Base-by-base conservation (phyloP, 2,888 invertebrate species). In the Exephanes ischioxanthus region DNA sequence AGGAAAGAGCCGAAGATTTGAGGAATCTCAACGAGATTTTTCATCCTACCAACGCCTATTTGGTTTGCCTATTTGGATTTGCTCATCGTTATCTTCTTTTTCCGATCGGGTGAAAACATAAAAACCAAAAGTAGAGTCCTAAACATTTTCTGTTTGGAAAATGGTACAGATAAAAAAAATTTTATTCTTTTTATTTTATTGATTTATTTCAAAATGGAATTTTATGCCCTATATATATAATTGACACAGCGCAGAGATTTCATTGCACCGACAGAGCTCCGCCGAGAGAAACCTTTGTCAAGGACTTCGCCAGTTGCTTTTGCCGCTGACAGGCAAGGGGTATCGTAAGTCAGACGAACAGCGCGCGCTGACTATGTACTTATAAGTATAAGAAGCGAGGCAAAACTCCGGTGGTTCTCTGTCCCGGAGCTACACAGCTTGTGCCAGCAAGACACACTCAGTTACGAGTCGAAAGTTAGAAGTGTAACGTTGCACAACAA, bases 391-490 rank as follows among this genome's bases (percentile, higher is more conserved):
- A 37, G 51, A n/a, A 63, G 66, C 63, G 22, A 19, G 22, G 33
- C 37, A 30, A 33, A 63, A 7, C 63, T 33, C 33, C 22, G 22
- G 22, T 76, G 48, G 48, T 41, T 26, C 48, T 19, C 51, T 22
- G 41, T 66, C 22, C 37, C 63, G 19, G 37, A n/a, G 45, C 61
- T 63, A 33, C 58, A 45, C 67, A 77, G 66, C 63, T 16, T 63
- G 63, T 63, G 63, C 63, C 63, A 63, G 73, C 67, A 58, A 41
- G 68, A 75, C 55, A 78, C 78, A 73, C 68, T 84, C 67, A 83
- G 80, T 86, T 89, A 89, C 89, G 87, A 91, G 87, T 92, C 90
- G 92, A 92, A 92, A 92, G 93, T 92, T 89, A 86, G 88, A 86
- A 88, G 86, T 83, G 79, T 87, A 79, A 83, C 84, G 89, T 92